Percentiles rank a stretch among this genome's conserved stretches.
These are phyloP conservation scores for Scaptodrosophila lebanonensis DNA, from an alignment of 1,140 invertebrate species.

Conservation along the genomic window DNA sequence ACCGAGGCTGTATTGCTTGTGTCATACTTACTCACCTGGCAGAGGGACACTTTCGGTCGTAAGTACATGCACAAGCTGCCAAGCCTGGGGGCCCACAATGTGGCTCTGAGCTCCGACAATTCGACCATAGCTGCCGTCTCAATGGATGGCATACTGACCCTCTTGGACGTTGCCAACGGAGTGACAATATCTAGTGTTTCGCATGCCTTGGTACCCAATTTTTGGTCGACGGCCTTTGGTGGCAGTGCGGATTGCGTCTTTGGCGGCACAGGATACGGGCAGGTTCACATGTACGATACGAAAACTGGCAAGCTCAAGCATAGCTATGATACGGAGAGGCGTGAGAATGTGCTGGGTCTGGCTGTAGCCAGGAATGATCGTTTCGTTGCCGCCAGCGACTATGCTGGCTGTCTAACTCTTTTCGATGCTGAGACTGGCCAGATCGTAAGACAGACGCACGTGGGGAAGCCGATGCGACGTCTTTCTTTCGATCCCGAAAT, in stretches of 20 bases:
- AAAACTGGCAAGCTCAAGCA: neutral
- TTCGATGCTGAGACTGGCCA: conserved; percentile 12
- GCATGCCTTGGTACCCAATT: conserved; percentile 12
- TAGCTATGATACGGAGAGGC: conserved; percentile 7
- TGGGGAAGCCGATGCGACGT: conserved; percentile 1
- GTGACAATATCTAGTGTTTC: conserved; percentile 6
- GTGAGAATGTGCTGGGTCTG: conserved; percentile 9
- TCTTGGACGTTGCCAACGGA: conserved; percentile 9
- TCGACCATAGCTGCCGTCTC: conserved; percentile 9
- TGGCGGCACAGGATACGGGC: conserved; percentile 19
- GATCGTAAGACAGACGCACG: neutral
- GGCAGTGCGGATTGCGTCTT: conserved; percentile 1
- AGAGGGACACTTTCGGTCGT: neutral
- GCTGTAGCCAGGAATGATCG: conserved; percentile 1
- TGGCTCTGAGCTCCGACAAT: conserved; percentile 19
- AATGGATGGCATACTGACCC: conserved; percentile 13
- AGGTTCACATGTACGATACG: conserved; percentile 18
- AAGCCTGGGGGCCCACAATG: conserved; percentile 11
- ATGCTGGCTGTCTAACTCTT: conserved; percentile 8
- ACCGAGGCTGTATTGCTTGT: neutral
- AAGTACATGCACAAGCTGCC: conserved; percentile 8
- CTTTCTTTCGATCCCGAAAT: neutral
- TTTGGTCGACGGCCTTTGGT: conserved; percentile 17
- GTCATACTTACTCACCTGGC: neutral
- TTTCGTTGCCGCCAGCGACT: conserved; percentile 11